Percentiles rank a stretch among this genome's conserved stretches.
Conservation (phyloP, 2,113 vertebrate species). For the Bos javanicus region DNA sequence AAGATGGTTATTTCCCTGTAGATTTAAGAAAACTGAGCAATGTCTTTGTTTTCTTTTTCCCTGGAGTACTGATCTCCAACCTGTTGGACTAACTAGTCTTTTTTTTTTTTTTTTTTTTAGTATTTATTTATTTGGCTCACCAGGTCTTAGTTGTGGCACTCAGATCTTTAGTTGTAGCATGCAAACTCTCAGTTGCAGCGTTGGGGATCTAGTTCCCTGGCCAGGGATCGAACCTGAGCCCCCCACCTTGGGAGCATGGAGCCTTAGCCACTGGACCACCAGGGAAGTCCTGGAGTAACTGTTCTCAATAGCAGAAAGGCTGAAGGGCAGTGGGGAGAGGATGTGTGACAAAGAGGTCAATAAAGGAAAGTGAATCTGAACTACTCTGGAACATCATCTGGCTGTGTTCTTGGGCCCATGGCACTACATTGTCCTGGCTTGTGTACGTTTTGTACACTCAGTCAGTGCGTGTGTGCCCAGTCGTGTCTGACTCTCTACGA, state of each 20-base stretch:
- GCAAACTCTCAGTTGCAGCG: neutral
- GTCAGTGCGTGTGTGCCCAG: neutral
- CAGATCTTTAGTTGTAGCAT: neutral
- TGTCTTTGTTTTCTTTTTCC: neutral
- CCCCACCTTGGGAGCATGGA: neutral
- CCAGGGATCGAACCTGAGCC: neutral
- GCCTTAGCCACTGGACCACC: neutral
- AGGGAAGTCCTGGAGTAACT: neutral
- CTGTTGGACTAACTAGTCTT: neutral
- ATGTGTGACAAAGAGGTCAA: neutral
- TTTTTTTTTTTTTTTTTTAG: neutral
- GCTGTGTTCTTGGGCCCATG: accelerated
- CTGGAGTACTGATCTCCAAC: neutral
- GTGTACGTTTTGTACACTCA: neutral
- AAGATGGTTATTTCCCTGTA: neutral
- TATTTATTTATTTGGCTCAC: neutral
- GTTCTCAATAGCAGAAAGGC: neutral
- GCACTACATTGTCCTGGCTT: too few relatives aligned
- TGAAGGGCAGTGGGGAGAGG: too few relatives aligned
- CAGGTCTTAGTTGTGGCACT: neutral
- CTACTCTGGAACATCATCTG: neutral
- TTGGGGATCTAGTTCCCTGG: neutral
- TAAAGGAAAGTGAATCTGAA: neutral
- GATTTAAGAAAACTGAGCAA: neutral
- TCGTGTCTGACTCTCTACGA: neutral